These are phyloP conservation scores for Epinephelus awoara DNA, from an alignment of 2,797 vertebrate species.

Conservation along the genomic window DNA sequence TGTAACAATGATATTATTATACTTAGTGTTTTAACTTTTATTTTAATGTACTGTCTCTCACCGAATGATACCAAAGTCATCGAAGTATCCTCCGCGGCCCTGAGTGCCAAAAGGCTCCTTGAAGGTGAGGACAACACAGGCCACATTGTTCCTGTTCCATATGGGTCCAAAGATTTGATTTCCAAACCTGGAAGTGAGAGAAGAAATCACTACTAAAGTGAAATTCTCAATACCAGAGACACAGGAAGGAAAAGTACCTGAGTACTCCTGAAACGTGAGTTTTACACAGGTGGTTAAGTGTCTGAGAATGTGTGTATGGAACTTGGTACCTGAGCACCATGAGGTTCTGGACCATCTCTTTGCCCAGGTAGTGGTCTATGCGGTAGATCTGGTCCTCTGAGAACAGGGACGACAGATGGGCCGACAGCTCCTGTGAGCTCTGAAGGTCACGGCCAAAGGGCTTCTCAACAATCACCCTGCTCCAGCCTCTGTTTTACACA, in stretches of 20 bases:
- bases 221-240: background rate
- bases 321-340: slow-evolving; percentile 92
- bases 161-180: slow-evolving; percentile 95
- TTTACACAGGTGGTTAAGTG: background rate
- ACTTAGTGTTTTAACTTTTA: background rate
- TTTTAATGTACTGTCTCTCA: slow-evolving; percentile 64
- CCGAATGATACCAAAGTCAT: slow-evolving; percentile 97
- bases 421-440: slow-evolving; percentile 90
- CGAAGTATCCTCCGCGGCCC: slow-evolving; percentile 95
- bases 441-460: slow-evolving; percentile 93
- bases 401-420: slow-evolving; percentile 90
- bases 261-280: background rate
- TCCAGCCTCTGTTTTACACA: slow-evolving; percentile 88
- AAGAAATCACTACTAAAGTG: background rate
- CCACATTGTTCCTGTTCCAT: slow-evolving; percentile 94
- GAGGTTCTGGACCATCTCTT: slow-evolving; percentile 98
- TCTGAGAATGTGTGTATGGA: background rate
- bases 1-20: background rate
- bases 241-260: background rate
- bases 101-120: slow-evolving; percentile 96
- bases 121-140: slow-evolving; percentile 93
- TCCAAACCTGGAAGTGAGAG: slow-evolving; percentile 87
- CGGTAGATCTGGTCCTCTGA: slow-evolving; percentile 93
- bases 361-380: slow-evolving; percentile 97
- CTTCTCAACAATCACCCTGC: slow-evolving; percentile 93